Evolutionary conservation across 1,140 invertebrate species (phyloP).

Genomic region (Cydia pomonella): DNA sequence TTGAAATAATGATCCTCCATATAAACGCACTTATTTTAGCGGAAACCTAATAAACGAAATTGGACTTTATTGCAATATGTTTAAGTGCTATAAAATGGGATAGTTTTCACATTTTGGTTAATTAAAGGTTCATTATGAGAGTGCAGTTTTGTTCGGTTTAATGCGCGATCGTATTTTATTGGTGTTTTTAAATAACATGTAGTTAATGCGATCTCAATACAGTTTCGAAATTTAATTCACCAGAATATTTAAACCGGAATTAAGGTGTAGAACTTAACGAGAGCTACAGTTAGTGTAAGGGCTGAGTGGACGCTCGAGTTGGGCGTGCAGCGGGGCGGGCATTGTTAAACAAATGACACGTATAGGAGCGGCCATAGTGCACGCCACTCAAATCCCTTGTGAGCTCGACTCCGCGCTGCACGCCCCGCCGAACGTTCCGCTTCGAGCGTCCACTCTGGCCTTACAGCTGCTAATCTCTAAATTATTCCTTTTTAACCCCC

Average conservation of each 20-base stretch:
- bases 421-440: too few relatives aligned
- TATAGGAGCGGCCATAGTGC: too few relatives aligned
- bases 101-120: background rate
- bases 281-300: too few relatives aligned
- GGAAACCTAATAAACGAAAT: background rate
- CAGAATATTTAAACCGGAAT: background rate
- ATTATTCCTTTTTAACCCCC: too few relatives aligned
- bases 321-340: too few relatives aligned
- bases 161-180: background rate
- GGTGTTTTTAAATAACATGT: background rate
- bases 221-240: background rate
- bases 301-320: too few relatives aligned
- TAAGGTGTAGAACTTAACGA: too few relatives aligned
- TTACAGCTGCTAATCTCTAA: too few relatives aligned
- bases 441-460: too few relatives aligned
- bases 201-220: background rate
- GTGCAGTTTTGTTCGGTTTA: background rate
- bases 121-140: conserved; percentile 15
- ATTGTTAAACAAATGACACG: too few relatives aligned
- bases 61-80: background rate
- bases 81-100: background rate
- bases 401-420: too few relatives aligned
- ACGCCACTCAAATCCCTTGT: too few relatives aligned
- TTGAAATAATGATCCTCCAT: conserved; percentile 23
- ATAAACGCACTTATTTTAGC: conserved; percentile 6